Base-by-base conservation (phyloP, 2,888 invertebrate species). In the Adelphocoris suturalis region DNA sequence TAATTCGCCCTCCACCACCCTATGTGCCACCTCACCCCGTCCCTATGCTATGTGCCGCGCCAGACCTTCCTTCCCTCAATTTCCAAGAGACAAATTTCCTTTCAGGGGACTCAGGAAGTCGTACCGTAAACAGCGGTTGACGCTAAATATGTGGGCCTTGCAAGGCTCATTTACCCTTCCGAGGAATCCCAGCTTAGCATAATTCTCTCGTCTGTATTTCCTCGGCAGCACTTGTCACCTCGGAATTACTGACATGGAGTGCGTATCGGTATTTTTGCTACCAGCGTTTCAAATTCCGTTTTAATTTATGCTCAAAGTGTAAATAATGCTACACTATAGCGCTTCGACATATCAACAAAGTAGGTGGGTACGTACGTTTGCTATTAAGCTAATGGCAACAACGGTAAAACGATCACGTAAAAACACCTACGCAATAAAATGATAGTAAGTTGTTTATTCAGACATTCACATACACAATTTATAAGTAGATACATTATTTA, bases 111-210 rank as follows among this genome's bases (percentile, higher is more conserved):
- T 90, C 90, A 86, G 90, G 86, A 90, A 90, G 90, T 90, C 86
- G 90, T 90, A 78, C 90, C 90, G 90, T 90, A 90, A 90, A 90
- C 86, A 90, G 90, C 90, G 90, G 86, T 90, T 80, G 86, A 86
- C 86, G 86, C 90, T 90, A 90, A 90, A 90, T 90, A 90, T 90
- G 90, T 90, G 90, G 90, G 68, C 57, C 68, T 46, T 85, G 80
- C 78, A 55, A 78, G 90, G 85, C 86, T 90, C 90, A 90, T 90
- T 90, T 90, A 86, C 75, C 80, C 86, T 37, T 46, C 14, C 27
- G 47, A 85, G 85, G 85, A 76, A 89, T 76, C 76, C 52, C 37
- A 28, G 85, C 19, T 90, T 90, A 86, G 90, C 90, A 90, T 90
- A 90, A 90, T 90, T 90, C 78, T 19, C 80, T 82, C 90, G 82